phyloP scores from a whole-genome alignment of 2,797 vertebrate species.

The Leontocebus nigricollis region DNA sequence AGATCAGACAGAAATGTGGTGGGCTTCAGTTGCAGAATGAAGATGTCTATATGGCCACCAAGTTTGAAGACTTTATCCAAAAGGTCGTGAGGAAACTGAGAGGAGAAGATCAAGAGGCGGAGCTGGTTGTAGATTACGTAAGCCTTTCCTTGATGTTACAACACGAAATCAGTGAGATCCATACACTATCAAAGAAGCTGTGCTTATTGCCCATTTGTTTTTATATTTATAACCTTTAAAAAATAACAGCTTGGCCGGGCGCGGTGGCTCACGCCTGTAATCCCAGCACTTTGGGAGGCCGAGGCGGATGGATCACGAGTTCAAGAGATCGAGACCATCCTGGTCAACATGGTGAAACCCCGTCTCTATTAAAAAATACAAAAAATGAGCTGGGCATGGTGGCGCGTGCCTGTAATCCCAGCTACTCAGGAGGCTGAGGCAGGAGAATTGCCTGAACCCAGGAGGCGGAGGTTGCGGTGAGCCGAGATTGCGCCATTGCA shows the following conservation, averaged over 20 bases:
- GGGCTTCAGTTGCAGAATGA: constrained; percentile 93
- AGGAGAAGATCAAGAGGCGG: constrained; percentile 92
- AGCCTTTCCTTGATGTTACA: constrained; percentile 64
- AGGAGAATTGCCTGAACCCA: too few relatives aligned
- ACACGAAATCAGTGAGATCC: background rate
- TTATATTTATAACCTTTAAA: background rate
- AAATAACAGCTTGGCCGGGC: background rate
- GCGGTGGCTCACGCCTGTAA: too few relatives aligned
- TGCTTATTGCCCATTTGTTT: background rate
- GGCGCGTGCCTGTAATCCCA: too few relatives aligned
- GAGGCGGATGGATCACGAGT: too few relatives aligned
- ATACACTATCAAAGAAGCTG: rapidly evolving
- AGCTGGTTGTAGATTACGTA: constrained; percentile 91
- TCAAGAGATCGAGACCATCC: too few relatives aligned
- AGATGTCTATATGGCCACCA: constrained; percentile 97
- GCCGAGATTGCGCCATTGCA: too few relatives aligned
- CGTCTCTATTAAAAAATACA: too few relatives aligned
- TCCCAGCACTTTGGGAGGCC: too few relatives aligned
- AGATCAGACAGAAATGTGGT: constrained; percentile 92
- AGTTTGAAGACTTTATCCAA: constrained; percentile 94
- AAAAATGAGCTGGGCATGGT: too few relatives aligned
- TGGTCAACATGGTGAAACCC: too few relatives aligned
- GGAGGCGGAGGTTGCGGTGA: too few relatives aligned
- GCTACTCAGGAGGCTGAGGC: too few relatives aligned
- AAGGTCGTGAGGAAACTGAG: constrained; percentile 91